Percentiles rank a stretch among this genome's conserved stretches.
Conservation (phyloP, 2,113 vertebrate species). For the Serilophus lunatus region DNA sequence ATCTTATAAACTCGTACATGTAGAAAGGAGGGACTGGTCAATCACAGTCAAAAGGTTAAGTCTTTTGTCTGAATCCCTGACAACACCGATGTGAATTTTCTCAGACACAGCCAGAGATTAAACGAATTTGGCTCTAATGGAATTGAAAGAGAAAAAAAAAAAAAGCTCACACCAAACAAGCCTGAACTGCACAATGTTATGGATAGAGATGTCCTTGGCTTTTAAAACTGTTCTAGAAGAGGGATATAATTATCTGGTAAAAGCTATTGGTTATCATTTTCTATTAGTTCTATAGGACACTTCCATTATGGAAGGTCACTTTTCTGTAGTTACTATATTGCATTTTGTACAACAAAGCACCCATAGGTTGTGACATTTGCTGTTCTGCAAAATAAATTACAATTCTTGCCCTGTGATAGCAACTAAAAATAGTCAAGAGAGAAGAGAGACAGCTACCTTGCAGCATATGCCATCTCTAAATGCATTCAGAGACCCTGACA, state of each 20-base stretch:
- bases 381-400: constrained; percentile 34
- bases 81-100: not conserved
- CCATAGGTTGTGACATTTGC: constrained; percentile 38
- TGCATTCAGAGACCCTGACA: not conserved
- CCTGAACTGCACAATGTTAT: not conserved
- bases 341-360: constrained; percentile 10
- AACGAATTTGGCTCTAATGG: not conserved
- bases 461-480: not conserved
- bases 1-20: not conserved
- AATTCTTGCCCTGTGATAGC: not conserved
- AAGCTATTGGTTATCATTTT: constrained; percentile 61
- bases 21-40: not conserved
- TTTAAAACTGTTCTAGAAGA: constrained; percentile 28
- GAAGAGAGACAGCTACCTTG: not conserved
- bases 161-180: not conserved
- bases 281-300: constrained; percentile 57
- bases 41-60: not conserved
- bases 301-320: constrained; percentile 66
- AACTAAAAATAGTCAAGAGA: constrained; percentile 19
- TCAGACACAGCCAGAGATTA: not conserved
- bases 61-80: not conserved
- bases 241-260: constrained; percentile 48
- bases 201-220: constrained; percentile 24
- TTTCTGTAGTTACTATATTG: constrained; percentile 5
- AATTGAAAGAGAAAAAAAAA: not conserved